Evolutionary conservation across 1,140 invertebrate genomes (phyloP).

Genomic region (Drosophila tristis): DNA sequence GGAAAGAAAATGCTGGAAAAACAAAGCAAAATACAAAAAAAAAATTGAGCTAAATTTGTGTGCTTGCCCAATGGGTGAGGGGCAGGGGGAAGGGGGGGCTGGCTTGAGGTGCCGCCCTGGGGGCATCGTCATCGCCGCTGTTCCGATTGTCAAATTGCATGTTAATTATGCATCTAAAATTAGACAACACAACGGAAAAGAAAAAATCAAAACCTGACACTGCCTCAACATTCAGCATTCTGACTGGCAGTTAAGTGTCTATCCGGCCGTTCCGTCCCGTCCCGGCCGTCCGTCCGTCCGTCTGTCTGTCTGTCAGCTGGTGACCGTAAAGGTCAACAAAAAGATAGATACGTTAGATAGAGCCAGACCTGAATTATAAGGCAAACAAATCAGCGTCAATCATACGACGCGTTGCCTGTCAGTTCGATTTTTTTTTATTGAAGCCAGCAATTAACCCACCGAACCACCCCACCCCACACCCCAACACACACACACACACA

Average conservation of each 20-base stretch:
- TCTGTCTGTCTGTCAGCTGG: no score
- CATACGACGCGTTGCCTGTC: conserved; percentile 64
- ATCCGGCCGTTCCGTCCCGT: no score
- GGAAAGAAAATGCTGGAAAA: conserved; percentile 14
- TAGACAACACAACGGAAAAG: conserved; percentile 30
- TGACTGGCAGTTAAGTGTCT: conserved; percentile 23
- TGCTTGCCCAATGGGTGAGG: conserved; percentile 2
- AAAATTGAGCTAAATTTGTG: conserved; percentile 52
- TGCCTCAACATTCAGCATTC: neutral
- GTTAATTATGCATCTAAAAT: conserved; percentile 72
- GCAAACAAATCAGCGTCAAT: conserved; percentile 77
- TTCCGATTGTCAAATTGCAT: conserved; percentile 64
- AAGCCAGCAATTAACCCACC: conserved; percentile 45
- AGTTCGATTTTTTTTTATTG: conserved; percentile 46
- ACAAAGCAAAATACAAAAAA: conserved; percentile 7
- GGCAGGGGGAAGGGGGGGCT: neutral
- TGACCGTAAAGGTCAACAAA: conserved; percentile 36
- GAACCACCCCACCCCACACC: neutral
- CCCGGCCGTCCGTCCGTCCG: no score
- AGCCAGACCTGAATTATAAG: conserved; percentile 12
- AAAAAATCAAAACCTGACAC: conserved; percentile 18
- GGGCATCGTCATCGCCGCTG: conserved; percentile 30
- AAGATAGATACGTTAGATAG: conserved; percentile 1
- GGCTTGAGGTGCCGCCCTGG: neutral
- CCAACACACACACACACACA: conserved; percentile 12